Evolutionary conservation across 1,140 invertebrate genomes (phyloP).

Genomic region (Macrobrachium rosenbergii): DNA sequence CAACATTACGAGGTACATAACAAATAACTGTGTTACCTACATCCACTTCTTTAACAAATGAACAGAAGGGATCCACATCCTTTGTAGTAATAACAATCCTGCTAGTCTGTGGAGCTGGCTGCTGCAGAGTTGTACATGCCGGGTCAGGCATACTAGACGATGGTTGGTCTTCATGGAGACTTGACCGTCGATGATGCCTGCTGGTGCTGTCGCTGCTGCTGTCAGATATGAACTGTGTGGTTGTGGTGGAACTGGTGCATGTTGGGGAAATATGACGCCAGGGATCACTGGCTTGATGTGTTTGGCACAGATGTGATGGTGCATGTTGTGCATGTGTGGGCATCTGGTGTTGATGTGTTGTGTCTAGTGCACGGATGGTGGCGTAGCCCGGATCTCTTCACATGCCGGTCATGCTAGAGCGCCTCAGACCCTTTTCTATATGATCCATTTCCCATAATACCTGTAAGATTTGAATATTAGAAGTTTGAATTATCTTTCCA

Average conservation of each 20-base stretch:
- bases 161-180: neutral
- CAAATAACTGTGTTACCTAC: constrained; percentile 57
- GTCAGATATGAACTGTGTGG: constrained; percentile 25
- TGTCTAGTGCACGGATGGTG: constrained; percentile 54
- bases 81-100: constrained; percentile 59
- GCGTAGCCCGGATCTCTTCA: constrained; percentile 59
- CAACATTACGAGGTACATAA: constrained; percentile 60
- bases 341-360: constrained; percentile 42
- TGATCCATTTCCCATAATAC: constrained; percentile 64
- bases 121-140: constrained; percentile 47
- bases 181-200: constrained; percentile 27
- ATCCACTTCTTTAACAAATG: constrained; percentile 58
- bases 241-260: neutral
- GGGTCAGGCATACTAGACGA: constrained; percentile 18
- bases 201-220: constrained; percentile 33
- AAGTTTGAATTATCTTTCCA: neutral
- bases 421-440: constrained; percentile 49
- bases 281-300: constrained; percentile 39
- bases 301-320: constrained; percentile 40
- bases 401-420: constrained; percentile 47
- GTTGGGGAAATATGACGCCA: constrained; percentile 23
- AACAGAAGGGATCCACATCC: constrained; percentile 44
- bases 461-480: constrained; percentile 26
- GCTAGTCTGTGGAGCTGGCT: constrained; percentile 53
- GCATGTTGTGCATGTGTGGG: constrained; percentile 28